Base-by-base conservation (phyloP, 2,113 vertebrate genomes). In the Eurypyga helias region DNA sequence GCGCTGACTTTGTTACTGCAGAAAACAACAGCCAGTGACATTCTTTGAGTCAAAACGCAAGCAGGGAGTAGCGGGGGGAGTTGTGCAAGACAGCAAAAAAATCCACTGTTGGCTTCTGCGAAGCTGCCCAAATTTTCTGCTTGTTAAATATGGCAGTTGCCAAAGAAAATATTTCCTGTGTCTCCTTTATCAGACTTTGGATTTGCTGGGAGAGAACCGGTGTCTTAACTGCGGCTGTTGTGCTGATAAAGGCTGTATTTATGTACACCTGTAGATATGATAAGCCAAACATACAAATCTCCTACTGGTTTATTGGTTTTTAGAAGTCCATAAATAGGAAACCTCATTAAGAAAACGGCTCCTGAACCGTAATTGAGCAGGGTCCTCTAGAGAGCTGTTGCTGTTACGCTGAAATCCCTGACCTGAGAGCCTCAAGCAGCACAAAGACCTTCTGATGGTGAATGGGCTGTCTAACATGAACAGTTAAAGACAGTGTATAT, bases 161-260 rank as follows among this genome's bases (percentile, higher is more conserved):
- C 93, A 96, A 96, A 52, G 61, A 91, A 96, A 97, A 95, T 91
- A 96, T 93, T 82, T 91, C 57, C 13, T 83, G 13, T 65, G 9
- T 92, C 79, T 90, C 55, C 33, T 81, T 86, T 80, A 86, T 92
- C 67, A 78, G 54, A 12, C 24, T 85, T 19, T 4, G 33, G 45
- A 69, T 75, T 75, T 96, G 76, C 61, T 89, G 33, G 34, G 81
- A 49, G 88, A 28, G 45, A 64, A 71, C 87, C 72, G 33, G 16
- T 43, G 49, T 61, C 28, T 43, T 29, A 58, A 41, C 58, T 81
- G 76, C 28, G 87, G 91, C 34, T 12, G 3, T 46, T 82, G 60
- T 82, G 4, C 93, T 96, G 65, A 84, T 84, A 94, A 94, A 89
- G 31, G 33, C 61, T 52, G 48, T 96, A 89, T 96, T 95, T 97